These are phyloP conservation scores for Platerodrilus igneus DNA, from an alignment of 2,888 invertebrate genomes.

Conservation along the genomic window DNA sequence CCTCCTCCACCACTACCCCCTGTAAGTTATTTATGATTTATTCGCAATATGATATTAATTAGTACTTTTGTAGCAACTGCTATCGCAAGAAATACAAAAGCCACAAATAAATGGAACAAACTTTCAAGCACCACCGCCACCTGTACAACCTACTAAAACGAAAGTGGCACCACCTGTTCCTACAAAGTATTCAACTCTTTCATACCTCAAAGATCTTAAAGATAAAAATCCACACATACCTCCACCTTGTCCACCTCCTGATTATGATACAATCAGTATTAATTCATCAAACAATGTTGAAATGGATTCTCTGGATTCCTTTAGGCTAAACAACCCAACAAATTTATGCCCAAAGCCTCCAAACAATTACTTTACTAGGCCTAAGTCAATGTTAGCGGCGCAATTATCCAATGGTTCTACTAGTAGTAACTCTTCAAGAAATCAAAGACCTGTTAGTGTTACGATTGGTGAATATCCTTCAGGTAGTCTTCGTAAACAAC, in stretches of 20 bases:
- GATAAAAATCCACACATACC: conserved; percentile 39
- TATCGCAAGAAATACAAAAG: too few species aligned
- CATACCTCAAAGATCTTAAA: conserved; percentile 28
- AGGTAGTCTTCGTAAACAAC: conserved; percentile 56
- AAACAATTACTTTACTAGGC: conserved; percentile 62
- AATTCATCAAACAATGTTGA: conserved; percentile 52
- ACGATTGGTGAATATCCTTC: conserved; percentile 67
- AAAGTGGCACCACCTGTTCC: conserved; percentile 44
- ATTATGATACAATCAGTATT: conserved; percentile 51
- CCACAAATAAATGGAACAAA: conserved; percentile 9
- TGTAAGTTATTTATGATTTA: conserved; percentile 50
- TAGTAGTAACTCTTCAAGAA: conserved; percentile 49
- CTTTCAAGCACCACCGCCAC: conserved; percentile 29
- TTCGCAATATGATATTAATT: conserved; percentile 1
- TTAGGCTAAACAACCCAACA: conserved; percentile 62
- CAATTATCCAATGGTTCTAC: conserved; percentile 37
- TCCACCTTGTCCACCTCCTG: conserved; percentile 53
- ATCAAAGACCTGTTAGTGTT: conserved; percentile 60
- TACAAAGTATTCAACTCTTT: conserved; percentile 42
- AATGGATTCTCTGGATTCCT: conserved; percentile 72
- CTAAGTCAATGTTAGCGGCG: conserved; percentile 28
- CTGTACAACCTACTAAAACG: conserved; percentile 31
- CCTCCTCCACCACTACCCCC: conserved; percentile 60
- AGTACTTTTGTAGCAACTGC: too few species aligned
- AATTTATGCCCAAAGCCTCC: conserved; percentile 63